Base-by-base conservation (phyloP, 2,888 invertebrate genomes). In the Mactromeris polynyma region DNA sequence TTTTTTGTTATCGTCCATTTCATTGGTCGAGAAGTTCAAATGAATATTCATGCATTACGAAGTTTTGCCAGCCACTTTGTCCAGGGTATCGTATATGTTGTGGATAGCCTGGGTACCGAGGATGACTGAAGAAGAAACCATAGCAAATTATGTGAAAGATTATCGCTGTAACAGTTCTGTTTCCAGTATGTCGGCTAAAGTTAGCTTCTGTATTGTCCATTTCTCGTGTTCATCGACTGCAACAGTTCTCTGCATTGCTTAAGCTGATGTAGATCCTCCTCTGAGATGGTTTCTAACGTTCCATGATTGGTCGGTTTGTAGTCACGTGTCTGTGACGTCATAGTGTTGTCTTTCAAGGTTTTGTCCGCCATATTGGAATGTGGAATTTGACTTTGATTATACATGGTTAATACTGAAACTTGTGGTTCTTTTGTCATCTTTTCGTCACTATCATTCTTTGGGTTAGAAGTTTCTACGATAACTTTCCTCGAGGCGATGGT, bases 191-290 rank as follows among this genome's bases (percentile, higher is more conserved):
- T n/a, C n/a, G n/a, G n/a, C n/a, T n/a, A n/a, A n/a, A n/a, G 46
- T 46, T 17, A 46, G 2, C 17, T 46, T 17, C 46, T 11, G 46
- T 46, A 17, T 11, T 46, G 11, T 46, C 46, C 46, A 46, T 11
- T 4, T 46, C 17, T 46, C 46, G 11, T 46, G 46, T 58, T 69
- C 40, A 82, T 82, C 21, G 51, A 64, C 40, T 82, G 40, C 1
- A 82, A 58, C 38, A 82, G n/a, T 26, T 82, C 69, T 42, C 81
- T 51, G n/a, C 54, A 81, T 33, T 81, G n/a, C 19, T 40, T 82
- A 0, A 82, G 42, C 17, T 82, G 82, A 21, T 40, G 9, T 42
- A 82, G 42, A 17, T 82, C 64, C 14, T 64, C 42, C n/a, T n/a
- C 40, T 7, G 82, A 54, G 1, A 81, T 36, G 11, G 58, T 64